Conservation (phyloP, 1,140 invertebrate genomes). For the Steinernema feltiae region DNA sequence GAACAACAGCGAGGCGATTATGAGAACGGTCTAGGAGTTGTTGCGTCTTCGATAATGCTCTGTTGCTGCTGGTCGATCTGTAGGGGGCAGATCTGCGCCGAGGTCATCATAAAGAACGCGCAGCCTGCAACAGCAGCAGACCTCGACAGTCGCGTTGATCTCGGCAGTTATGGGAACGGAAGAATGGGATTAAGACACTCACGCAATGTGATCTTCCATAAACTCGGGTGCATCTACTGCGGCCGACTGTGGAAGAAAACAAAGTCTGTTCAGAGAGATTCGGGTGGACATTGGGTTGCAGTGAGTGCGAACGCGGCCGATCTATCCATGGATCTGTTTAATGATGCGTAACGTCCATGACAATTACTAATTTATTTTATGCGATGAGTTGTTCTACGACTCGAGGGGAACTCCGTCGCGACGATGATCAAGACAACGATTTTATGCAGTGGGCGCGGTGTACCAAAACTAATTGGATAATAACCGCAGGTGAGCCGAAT, state of each 20-base stretch:
- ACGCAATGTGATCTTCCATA: background rate
- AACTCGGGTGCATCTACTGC: background rate
- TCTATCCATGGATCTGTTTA: constrained; percentile 4
- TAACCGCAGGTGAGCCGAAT: background rate
- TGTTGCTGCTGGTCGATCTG: constrained; percentile 1
- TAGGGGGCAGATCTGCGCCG: constrained; percentile 14
- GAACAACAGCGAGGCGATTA: background rate
- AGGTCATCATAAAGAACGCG: constrained; percentile 7
- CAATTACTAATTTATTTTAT: constrained; percentile 14
- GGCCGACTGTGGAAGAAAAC: background rate
- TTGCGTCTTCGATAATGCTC: background rate
- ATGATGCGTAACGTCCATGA: background rate
- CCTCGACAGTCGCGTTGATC: background rate
- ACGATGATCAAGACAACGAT: background rate
- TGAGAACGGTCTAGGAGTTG: background rate
- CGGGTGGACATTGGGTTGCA: background rate
- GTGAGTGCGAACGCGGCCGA: background rate
- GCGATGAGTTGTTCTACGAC: background rate
- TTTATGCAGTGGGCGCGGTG: background rate
- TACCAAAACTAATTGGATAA: background rate
- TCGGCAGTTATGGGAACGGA: background rate
- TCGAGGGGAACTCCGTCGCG: background rate
- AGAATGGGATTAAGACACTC: background rate
- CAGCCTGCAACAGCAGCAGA: background rate
- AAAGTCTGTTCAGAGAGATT: background rate